Evolutionary conservation across 1,140 invertebrate genomes (phyloP).

Genomic region (Drosophila saltans): DNA sequence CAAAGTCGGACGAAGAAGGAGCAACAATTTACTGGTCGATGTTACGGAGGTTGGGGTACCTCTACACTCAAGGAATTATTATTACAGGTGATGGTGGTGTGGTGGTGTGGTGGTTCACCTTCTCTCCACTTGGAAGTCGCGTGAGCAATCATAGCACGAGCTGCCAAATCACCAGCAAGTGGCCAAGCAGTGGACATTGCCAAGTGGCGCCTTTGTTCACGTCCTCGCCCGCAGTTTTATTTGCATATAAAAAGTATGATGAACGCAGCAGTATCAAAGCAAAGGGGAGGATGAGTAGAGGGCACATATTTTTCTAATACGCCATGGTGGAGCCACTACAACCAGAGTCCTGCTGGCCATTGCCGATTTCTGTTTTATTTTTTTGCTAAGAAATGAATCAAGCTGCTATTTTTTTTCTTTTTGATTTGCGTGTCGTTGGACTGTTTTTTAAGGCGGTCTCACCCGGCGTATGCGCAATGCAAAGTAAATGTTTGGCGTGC

Average conservation of each 20-base stretch:
- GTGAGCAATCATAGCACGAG: constrained; percentile 69
- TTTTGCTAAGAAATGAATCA: constrained; percentile 72
- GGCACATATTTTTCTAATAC: constrained; percentile 39
- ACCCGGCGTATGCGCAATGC: constrained; percentile 71
- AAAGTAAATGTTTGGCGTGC: constrained; percentile 47
- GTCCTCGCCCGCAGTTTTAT: constrained; percentile 46
- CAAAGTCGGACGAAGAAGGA: constrained; percentile 47
- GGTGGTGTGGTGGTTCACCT: background rate
- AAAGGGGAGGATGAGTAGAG: background rate
- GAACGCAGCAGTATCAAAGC: background rate
- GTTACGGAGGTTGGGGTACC: constrained; percentile 15
- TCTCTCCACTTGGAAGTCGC: constrained; percentile 41
- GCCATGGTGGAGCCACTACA: constrained; percentile 32
- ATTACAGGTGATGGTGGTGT: constrained; percentile 49
- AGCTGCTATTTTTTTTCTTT: constrained; percentile 47
- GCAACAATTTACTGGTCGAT: constrained; percentile 64
- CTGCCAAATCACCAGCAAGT: constrained; percentile 35
- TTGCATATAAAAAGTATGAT: constrained; percentile 72
- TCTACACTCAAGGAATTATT: constrained; percentile 64
- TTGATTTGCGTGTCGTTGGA: constrained; percentile 61
- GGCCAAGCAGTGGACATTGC: constrained; percentile 46
- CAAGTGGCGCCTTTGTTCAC: constrained; percentile 59
- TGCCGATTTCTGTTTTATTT: constrained; percentile 48
- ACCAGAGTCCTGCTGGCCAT: constrained; percentile 19
- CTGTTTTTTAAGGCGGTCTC: constrained; percentile 27